These are phyloP conservation scores for Exaiptasia diaphana DNA, from an alignment of 64 coral and sea anemone species.

Conservation along the genomic window DNA sequence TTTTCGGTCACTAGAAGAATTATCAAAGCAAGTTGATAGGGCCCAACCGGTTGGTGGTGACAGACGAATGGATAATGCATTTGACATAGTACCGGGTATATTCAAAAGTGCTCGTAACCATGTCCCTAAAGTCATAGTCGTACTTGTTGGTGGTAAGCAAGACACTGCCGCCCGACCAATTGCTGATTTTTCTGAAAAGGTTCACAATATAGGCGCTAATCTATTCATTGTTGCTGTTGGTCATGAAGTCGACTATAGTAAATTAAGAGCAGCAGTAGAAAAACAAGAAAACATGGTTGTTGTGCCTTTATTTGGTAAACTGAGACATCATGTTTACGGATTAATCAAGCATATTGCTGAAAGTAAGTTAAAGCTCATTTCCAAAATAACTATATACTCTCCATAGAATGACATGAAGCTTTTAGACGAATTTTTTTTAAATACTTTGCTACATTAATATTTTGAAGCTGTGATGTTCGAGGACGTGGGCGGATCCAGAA, in stretches of 20 bases:
- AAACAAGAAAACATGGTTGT: conserved; percentile 31
- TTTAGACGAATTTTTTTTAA: not conserved
- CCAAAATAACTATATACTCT: too few relatives aligned
- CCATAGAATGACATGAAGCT: not conserved
- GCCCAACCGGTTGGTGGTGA: conserved; percentile 4
- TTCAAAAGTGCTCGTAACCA: not conserved
- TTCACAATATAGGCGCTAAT: conserved; percentile 19
- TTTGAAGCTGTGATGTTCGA: not conserved
- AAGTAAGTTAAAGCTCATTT: too few relatives aligned
- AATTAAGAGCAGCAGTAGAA: conserved; percentile 37
- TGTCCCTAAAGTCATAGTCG: conserved; percentile 30
- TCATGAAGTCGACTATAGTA: not conserved
- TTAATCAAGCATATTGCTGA: not conserved
- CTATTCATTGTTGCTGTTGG: conserved; percentile 34
- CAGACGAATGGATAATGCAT: conserved; percentile 22
- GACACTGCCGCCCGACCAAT: not conserved
- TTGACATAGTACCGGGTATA: not conserved
- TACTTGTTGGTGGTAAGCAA: conserved; percentile 26
- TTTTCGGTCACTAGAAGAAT: not conserved
- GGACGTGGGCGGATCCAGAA: not conserved
- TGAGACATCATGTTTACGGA: not conserved
- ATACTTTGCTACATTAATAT: not conserved
- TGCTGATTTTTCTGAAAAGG: not conserved
- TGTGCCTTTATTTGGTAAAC: not conserved
- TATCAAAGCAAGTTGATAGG: conserved; percentile 3